A percentile compares a stretch with the other conserved stretches of the same genome.
phyloP scores from a whole-genome alignment of 2,888 invertebrate genomes.

The Heteromurus nitidus region DNA sequence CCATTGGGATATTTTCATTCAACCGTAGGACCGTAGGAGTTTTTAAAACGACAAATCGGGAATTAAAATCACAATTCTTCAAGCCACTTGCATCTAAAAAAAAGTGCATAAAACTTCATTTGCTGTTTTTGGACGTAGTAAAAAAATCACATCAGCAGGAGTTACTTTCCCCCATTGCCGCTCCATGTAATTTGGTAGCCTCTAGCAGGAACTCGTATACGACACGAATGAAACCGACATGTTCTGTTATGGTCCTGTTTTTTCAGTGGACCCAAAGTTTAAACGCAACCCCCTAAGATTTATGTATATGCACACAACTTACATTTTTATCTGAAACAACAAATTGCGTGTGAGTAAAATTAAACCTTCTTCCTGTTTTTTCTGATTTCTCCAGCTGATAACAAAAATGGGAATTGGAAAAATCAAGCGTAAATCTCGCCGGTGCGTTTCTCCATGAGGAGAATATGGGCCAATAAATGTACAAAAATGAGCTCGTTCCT shows the following conservation, averaged over 20 bases:
- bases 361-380: constrained; percentile 57
- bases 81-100: too few species aligned
- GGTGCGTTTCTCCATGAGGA: constrained; percentile 17
- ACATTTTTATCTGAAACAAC: constrained; percentile 44
- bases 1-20: too few species aligned
- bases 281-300: constrained; percentile 40
- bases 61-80: too few species aligned
- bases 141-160: too few species aligned
- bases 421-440: constrained; percentile 43
- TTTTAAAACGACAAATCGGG: too few species aligned
- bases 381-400: constrained; percentile 48
- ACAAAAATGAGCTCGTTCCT: constrained; percentile 20
- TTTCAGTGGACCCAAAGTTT: constrained; percentile 26
- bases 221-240: too few species aligned
- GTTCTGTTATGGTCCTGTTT: too few species aligned
- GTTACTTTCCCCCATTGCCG: neutral
- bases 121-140: too few species aligned
- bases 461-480: constrained; percentile 36
- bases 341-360: constrained; percentile 61
- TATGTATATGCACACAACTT: constrained; percentile 52
- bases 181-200: too few species aligned
- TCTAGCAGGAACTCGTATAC: too few species aligned
- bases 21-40: too few species aligned
- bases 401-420: constrained; percentile 19
- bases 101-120: too few species aligned